Evolutionary conservation across 2,113 vertebrate genomes (phyloP).

Genomic region (Cyphotilapia sp.): DNA sequence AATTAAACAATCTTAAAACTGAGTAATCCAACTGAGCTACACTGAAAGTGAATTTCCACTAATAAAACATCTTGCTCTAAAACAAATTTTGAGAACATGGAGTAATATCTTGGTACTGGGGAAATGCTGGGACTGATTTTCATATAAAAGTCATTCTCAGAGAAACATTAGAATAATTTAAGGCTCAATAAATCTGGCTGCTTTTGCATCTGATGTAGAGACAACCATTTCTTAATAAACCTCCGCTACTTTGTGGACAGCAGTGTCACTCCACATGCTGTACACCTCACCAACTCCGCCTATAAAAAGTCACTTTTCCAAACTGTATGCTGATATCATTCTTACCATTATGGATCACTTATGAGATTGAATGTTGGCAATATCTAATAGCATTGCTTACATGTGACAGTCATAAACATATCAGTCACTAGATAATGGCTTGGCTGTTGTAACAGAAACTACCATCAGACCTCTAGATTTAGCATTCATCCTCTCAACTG

Average conservation of each 20-base stretch:
- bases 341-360: constrained; percentile 33
- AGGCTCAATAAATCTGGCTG: constrained; percentile 2
- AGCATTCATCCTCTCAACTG: background rate
- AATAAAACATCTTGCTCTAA: background rate
- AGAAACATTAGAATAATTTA: constrained; percentile 34
- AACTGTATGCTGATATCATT: constrained; percentile 33
- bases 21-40: background rate
- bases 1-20: background rate
- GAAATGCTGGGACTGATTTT: background rate
- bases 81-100: background rate
- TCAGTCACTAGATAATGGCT: constrained; percentile 7
- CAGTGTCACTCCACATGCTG: constrained; percentile 12
- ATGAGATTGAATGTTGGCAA: constrained; percentile 44
- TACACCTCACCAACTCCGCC: background rate
- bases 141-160: constrained; percentile 20
- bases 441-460: background rate
- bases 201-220: background rate
- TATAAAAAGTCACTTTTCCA: constrained; percentile 58
- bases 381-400: constrained; percentile 8
- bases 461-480: background rate
- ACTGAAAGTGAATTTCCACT: background rate
- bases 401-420: constrained; percentile 42
- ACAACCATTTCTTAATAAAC: constrained; percentile 21
- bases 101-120: background rate
- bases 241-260: background rate